Evolutionary conservation across 92 coral and sea anemone species (phyloP), one percentile per base, ranked within the genome.

Genomic region (Bergia puertoricense): DNA sequence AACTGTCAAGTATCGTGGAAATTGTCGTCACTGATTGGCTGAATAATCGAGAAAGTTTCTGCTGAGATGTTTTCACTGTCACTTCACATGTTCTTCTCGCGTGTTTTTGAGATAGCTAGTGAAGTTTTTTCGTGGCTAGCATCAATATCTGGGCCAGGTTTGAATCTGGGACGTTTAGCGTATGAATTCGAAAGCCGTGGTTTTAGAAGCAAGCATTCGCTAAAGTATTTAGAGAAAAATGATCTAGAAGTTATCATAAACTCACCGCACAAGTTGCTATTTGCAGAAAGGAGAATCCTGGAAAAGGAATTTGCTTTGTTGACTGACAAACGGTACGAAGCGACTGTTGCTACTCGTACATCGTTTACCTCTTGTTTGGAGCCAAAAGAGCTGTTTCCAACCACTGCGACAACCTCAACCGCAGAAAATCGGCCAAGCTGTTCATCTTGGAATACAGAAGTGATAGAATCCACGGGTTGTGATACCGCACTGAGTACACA

Each of bases 151-250:
- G 46, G 45, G 45, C 78, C 45, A 14, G 93, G 85, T 7, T 85
- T 90, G 39, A 88, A 90, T 84, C 69, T 90, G 2, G 90, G 86
- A 66, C 76, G 85, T 36, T 82, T 91, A 18, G 90, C 93, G 76
- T 54, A 67, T n/a, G 85, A 82, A 44, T 91, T 91, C 30, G 92
- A 92, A 80, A 81, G 90, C 0, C 65, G 92, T 14, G 90, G 90
- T n/a, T 92, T 89, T 86, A 48, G 74, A 44, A 92, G 85, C 62
- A 83, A 85, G 85, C 65, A 66, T 10, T 86, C 83, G 40, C n/a
- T 86, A 76, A 76, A 76, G 43, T 76, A 86, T 56, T 48, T 86
- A 22, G 46, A 76, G 45, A 40, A 54, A 56, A 38, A 10, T 66
- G 82, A 86, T 86, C 44, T 76, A 57, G 75, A 86, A 13, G 23